A percentile compares a stretch with the other conserved stretches of the same genome.
These are phyloP conservation scores for Gymnorhina tibicen DNA, from an alignment of 2,113 vertebrate genomes.

Conservation along the genomic window DNA sequence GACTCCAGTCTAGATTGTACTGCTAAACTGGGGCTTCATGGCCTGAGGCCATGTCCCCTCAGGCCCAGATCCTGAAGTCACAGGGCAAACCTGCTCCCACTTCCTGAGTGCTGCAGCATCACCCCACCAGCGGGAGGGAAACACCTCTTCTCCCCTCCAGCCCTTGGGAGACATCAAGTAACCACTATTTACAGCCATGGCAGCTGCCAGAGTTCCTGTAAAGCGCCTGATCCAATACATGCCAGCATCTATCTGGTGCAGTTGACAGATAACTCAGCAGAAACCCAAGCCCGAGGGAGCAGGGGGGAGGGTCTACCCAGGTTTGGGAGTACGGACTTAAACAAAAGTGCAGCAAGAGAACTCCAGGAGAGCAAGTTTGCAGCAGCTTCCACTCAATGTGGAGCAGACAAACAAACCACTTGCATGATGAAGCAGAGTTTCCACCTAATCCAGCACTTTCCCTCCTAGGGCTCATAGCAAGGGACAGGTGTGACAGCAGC, in stretches of 20 bases:
- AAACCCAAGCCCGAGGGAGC: not conserved
- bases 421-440: not conserved
- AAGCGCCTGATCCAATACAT: rapidly evolving
- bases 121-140: rapidly evolving
- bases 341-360: not conserved
- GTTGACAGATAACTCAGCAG: not conserved
- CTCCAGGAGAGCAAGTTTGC: not conserved
- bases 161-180: not conserved
- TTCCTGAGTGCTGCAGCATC: not conserved
- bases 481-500: not conserved
- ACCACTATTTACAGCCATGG: not conserved
- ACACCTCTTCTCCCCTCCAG: not conserved
- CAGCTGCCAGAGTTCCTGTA: not conserved
- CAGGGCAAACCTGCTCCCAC: not conserved
- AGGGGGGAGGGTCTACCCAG: not conserved
- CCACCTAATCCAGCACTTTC: not conserved
- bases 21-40: not conserved
- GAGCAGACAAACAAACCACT: not conserved
- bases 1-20: not conserved
- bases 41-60: not conserved
- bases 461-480: not conserved
- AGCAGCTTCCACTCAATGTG: not conserved
- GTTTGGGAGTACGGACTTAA: not conserved
- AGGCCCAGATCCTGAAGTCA: not conserved
- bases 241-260: not conserved